These are phyloP conservation scores for Sminthurinus aureus DNA, from an alignment of 2,888 invertebrate species.

Conservation along the genomic window DNA sequence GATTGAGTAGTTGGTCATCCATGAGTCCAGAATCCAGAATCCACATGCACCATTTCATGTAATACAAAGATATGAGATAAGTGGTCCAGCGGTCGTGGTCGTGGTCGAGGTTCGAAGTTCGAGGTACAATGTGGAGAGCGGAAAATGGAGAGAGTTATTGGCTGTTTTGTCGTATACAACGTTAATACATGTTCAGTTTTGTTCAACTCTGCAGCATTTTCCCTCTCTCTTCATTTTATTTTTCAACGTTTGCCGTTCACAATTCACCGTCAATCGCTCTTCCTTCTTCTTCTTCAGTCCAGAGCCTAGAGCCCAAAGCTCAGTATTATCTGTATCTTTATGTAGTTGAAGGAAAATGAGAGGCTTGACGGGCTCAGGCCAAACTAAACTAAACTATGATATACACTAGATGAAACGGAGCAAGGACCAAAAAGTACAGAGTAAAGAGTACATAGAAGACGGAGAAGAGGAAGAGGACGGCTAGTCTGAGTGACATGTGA, in stretches of 20 bases:
- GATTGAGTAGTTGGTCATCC: slow-evolving; percentile 33
- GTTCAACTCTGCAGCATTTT: no score
- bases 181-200: not conserved
- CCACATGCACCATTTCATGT: not conserved
- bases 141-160: not conserved
- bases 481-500: slow-evolving; percentile 33
- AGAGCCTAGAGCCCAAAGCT: no score
- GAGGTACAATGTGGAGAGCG: not conserved
- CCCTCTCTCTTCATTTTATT: no score
- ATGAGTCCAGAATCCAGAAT: slow-evolving; percentile 25
- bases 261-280: no score
- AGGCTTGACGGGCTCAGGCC: not conserved
- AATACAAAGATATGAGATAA: slow-evolving; percentile 40
- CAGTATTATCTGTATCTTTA: not conserved
- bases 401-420: not conserved
- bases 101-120: no score
- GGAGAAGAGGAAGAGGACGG: not conserved
- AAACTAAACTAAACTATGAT: not conserved
- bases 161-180: not conserved
- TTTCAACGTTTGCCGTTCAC: no score
- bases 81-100: slow-evolving; percentile 6
- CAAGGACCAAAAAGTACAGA: not conserved
- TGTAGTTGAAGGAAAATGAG: no score
- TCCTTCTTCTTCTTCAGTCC: no score
- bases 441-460: not conserved